Evolutionary conservation across 2,888 invertebrate species (phyloP), one percentile per base, ranked within the genome.

Genomic region (Drosophila conformis): DNA sequence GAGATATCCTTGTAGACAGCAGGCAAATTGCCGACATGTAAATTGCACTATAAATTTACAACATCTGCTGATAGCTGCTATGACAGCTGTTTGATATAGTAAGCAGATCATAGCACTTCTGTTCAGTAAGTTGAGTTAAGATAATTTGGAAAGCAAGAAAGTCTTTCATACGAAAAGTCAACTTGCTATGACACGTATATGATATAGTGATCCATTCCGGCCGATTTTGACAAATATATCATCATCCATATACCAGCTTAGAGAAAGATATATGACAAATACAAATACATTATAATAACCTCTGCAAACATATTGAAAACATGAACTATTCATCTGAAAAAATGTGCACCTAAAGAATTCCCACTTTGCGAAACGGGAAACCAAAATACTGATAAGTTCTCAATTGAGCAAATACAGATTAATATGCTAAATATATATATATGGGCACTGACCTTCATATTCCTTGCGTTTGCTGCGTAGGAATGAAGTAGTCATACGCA

Each of bases 401-500:
- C 15, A 21, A 13, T 4, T 21, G 5, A 33, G 33, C 33, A 33
- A 29, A 7, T 18, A 2, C 15, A 40, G 15, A 11, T 13, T 1
- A 8, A 11, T 5, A n/a, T n/a, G 5, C 10, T 6, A 42, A 10
- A 42, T 21, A 21, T 46, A 13, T 40, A 42, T 42, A 13, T 42
- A 42, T n/a, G 2, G 13, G 8, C 46, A 82, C 92, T 90, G 83
- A 93, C 92, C 92, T 92, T 92, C 92, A 67, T 93, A 93, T 74
- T 93, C 92, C 52, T 76, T 87, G 35, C 92, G 90, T 73, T 93
- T 93, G 36, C 83, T 81, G 40, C 92, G 88, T 65, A 93, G 74
- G 73, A 93, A 92, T 4, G 92, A 93, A 53, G 92, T 87, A 27
- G 93, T 92, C 67, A 92, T 91, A n/a, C 87, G 91, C 8, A 92